A percentile compares a stretch with the other conserved stretches of the same genome.
These are phyloP conservation scores for Eurystomus glaucurus DNA, from an alignment of 2,797 vertebrate genomes.

Conservation along the genomic window DNA sequence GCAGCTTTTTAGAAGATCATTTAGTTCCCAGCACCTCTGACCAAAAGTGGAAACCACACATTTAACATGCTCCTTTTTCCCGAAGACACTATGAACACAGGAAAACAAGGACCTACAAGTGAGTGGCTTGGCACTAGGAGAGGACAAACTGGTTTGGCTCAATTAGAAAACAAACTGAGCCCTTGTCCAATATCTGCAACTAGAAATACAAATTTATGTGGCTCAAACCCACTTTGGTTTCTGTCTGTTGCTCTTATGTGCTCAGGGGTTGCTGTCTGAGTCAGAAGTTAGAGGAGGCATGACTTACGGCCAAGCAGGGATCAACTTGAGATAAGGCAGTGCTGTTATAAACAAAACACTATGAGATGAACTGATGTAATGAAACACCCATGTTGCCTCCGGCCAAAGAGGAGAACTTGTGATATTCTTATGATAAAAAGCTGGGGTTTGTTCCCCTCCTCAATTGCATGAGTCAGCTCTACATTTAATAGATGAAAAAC, in stretches of 20 bases:
- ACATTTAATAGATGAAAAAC: background rate
- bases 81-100: background rate
- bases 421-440: background rate
- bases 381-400: background rate
- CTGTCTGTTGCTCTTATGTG: background rate
- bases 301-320: constrained; percentile 17
- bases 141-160: constrained; percentile 15
- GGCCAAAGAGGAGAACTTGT: background rate
- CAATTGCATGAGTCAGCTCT: background rate
- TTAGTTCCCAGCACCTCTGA: background rate
- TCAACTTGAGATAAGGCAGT: background rate
- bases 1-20: background rate
- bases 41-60: background rate
- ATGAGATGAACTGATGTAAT: background rate
- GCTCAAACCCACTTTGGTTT: background rate
- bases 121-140: background rate
- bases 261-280: background rate
- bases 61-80: background rate
- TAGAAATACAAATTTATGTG: background rate
- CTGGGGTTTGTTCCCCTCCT: background rate
- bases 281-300: constrained; percentile 4
- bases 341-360: background rate
- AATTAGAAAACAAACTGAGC: background rate
- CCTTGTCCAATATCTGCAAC: constrained; percentile 17
- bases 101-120: background rate